Percentiles rank a stretch among this genome's conserved stretches.
These are phyloP conservation scores for Tyto alba DNA, from an alignment of 2,113 vertebrate species.

Conservation along the genomic window DNA sequence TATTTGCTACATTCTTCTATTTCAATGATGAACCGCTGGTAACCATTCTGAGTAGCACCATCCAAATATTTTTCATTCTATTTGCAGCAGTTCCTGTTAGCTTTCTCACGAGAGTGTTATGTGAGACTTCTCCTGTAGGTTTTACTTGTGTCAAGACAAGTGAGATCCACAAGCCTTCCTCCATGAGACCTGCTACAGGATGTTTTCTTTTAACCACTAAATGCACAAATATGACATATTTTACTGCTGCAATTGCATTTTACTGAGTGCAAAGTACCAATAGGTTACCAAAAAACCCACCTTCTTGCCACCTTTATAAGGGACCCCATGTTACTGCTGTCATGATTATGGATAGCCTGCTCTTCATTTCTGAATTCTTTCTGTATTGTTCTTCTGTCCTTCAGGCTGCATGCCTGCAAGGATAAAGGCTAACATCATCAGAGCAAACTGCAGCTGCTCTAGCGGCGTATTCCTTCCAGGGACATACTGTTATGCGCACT, in stretches of 20 bases:
- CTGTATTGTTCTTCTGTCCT: not conserved
- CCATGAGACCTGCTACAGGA: not conserved
- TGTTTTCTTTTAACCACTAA: not conserved
- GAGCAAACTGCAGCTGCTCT: not conserved
- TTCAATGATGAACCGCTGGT: not conserved
- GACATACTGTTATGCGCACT: not conserved
- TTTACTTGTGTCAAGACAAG: not conserved
- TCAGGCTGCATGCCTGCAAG: not conserved
- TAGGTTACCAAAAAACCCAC: not conserved
- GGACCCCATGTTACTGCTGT: not conserved
- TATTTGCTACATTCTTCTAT: not conserved
- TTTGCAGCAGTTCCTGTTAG: not conserved
- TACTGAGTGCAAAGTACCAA: not conserved
- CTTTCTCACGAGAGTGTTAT: not conserved
- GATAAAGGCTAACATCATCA: not conserved
- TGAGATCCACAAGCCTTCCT: not conserved
- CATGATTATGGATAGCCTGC: not conserved
- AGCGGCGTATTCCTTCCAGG: not conserved
- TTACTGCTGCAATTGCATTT: not conserved
- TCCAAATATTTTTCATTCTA: not conserved
- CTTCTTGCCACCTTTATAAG: not conserved
- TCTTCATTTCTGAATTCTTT: not conserved
- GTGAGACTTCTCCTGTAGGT: not conserved
- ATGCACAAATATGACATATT: not conserved
- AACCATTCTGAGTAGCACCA: not conserved